Evolutionary conservation across 2,113 vertebrate genomes (phyloP).

Genomic region (Silurus glanis): DNA sequence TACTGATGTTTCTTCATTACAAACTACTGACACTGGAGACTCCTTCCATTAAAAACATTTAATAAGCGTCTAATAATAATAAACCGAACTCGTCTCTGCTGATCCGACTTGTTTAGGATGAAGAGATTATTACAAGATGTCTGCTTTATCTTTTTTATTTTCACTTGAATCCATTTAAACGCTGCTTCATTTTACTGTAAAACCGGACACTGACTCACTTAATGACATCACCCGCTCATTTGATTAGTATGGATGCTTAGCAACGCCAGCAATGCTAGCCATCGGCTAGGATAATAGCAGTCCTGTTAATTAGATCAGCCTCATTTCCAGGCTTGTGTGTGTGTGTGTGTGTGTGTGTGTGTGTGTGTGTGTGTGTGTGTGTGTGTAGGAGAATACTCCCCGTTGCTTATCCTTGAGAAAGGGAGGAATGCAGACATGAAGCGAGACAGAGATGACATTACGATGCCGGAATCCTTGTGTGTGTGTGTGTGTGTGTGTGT

Average conservation of each 20-base stretch:
- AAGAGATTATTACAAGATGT: neutral
- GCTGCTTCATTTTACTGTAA: conserved; percentile 12
- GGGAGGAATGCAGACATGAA: conserved; percentile 4
- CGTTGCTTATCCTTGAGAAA: neutral
- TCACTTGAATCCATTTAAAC: neutral
- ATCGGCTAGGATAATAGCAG: conserved; percentile 15
- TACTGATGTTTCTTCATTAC: neutral
- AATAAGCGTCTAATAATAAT: neutral
- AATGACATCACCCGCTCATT: conserved; percentile 30
- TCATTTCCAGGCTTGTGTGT: neutral
- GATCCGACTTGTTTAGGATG: neutral
- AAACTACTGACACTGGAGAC: neutral
- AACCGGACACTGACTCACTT: conserved; percentile 15
- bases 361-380: conserved; percentile 4
- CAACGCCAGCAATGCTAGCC: conserved; percentile 12
- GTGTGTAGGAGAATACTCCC: neutral
- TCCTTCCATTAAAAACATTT: neutral
- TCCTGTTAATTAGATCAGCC: conserved; percentile 12
- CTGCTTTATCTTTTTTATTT: neutral
- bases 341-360: conserved; percentile 13
- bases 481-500: neutral
- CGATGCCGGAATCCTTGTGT: neutral
- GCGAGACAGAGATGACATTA: neutral
- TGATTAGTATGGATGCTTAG: conserved; percentile 5
- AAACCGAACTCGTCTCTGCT: neutral